Base-by-base conservation (phyloP, 2,797 vertebrate genomes). In the Siniperca undulata region DNA sequence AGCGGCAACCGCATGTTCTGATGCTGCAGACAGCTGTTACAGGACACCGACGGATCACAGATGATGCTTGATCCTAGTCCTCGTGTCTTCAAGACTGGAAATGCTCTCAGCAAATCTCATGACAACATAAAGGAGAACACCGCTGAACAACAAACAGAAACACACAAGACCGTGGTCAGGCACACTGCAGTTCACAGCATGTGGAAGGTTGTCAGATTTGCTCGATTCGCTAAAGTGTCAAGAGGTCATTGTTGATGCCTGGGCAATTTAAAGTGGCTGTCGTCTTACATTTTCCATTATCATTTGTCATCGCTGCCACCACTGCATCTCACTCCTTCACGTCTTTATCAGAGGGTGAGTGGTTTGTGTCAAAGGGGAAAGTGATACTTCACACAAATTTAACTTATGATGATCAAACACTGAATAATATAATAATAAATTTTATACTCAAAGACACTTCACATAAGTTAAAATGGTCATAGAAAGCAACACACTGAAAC, bases 21-120 rank as follows among this genome's bases (percentile, higher is more conserved):
- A 81, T 81, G 81, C 84, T 48, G 74, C 71, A 89, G 90, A 91
- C 93, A 85, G 92, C 88, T 91, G 90, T 90, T 91, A 86, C 76
- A 71, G 92, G 89, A 91, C 85, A 83, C 87, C 61, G 3, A 72
- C 77, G 83, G 91, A 94, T 92, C 91, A 84, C 69, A 81, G 86
- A 59, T 77, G 83, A 90, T 59, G 86, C 83, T 88, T 70, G 88
- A 88, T 91, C 80, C 75, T 22, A 11, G 79, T 88, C 66, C 81
- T 73, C 82, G 12, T 90, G 85, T 88, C 82, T 74, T 85, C 46
- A 64, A 74, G 68, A 82, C 86, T 74, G 59, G 72, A 81, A 87
- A 78, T 34, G 81, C 89, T 86, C 81, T 70, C 46, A 17, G 74
- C 65, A 83, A 88, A 90, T 93, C 87, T 81, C 61, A 36, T 44